Percentiles rank a stretch among this genome's conserved stretches.
Evolutionary conservation across 2,113 vertebrate genomes (phyloP).

Genomic region (Phylloscopus trochiloides): DNA sequence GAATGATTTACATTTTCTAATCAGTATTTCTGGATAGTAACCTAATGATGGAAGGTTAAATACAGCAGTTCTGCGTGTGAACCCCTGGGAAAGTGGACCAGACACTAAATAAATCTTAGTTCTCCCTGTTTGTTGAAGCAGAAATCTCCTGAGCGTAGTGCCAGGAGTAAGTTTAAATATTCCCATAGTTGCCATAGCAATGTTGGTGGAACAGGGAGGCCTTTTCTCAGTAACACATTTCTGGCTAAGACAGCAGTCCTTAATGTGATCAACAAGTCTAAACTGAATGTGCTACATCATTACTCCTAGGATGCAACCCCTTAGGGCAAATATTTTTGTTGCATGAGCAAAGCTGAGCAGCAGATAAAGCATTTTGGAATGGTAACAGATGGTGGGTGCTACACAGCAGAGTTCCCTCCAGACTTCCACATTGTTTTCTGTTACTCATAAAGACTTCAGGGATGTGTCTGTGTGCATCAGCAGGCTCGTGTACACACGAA

Average conservation of each 20-base stretch:
- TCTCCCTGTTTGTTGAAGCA: background rate
- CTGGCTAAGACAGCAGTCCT: background rate
- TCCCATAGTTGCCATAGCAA: slow-evolving; percentile 5
- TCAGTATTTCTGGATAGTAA: background rate
- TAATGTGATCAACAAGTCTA: background rate
- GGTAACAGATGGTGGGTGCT: background rate
- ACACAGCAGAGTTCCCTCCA: background rate
- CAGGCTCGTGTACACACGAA: background rate
- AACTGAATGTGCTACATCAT: background rate
- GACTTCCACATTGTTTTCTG: background rate
- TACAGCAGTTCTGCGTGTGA: background rate
- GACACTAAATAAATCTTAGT: background rate
- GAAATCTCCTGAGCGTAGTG: background rate
- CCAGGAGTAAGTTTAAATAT: background rate
- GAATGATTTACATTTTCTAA: background rate
- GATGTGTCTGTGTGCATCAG: background rate
- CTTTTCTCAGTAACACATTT: background rate
- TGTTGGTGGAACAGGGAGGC: background rate
- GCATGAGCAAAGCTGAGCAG: background rate
- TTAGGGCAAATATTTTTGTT: background rate
- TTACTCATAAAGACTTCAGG: background rate
- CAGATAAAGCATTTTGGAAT: background rate
- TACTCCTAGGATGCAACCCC: background rate
- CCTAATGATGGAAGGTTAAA: background rate
- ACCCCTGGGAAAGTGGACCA: background rate